A percentile compares a stretch with the other conserved stretches of the same genome.
Evolutionary conservation across 2,888 invertebrate genomes (phyloP).

Genomic region (Metalampra italica): DNA sequence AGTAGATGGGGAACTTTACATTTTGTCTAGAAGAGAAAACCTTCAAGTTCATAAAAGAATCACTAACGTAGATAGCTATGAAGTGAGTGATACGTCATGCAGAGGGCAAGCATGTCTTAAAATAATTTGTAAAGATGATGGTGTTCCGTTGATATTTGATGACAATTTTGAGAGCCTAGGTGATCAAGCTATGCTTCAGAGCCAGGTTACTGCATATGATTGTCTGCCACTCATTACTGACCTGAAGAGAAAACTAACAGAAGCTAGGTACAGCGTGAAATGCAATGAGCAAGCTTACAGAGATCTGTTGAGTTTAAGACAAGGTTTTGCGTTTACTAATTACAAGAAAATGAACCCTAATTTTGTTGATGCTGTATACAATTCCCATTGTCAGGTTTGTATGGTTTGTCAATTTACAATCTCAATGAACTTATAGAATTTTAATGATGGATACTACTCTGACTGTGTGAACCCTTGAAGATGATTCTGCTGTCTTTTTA

Average conservation of each 20-base stretch:
- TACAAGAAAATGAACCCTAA: conserved; percentile 40
- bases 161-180: conserved; percentile 44
- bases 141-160: conserved; percentile 54
- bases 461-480: too few relatives aligned
- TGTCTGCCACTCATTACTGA: conserved; percentile 36
- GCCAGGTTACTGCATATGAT: conserved; percentile 23
- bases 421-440: too few relatives aligned
- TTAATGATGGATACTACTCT: too few relatives aligned
- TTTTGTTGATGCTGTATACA: conserved; percentile 32
- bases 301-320: conserved; percentile 42
- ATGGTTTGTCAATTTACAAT: background rate
- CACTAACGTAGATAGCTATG: conserved; percentile 38
- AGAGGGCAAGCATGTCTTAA: conserved; percentile 43
- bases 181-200: conserved; percentile 17
- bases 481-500: too few relatives aligned
- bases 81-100: conserved; percentile 39
- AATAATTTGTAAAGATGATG: conserved; percentile 45
- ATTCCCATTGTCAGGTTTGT: conserved; percentile 32
- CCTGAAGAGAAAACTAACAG: conserved; percentile 47
- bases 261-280: conserved; percentile 46
- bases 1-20: conserved; percentile 33
- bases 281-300: conserved; percentile 41
- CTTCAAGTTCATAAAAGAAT: conserved; percentile 34
- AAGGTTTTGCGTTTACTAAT: conserved; percentile 38
- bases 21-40: conserved; percentile 39